These are phyloP conservation scores for Garrulus glandarius DNA, from an alignment of 2,797 vertebrate genomes.

Conservation along the genomic window DNA sequence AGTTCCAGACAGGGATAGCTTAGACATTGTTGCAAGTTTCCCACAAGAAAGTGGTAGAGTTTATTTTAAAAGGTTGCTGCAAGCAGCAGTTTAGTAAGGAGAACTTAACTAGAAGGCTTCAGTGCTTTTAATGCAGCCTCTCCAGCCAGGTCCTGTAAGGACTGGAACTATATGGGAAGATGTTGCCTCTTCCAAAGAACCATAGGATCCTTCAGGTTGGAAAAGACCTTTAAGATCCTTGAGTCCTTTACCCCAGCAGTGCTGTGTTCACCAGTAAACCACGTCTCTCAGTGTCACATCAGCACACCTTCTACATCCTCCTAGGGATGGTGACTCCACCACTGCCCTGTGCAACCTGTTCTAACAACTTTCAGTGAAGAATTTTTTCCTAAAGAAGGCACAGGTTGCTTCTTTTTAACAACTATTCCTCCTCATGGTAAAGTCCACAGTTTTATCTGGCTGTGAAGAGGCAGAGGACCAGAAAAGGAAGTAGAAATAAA, in stretches of 20 bases:
- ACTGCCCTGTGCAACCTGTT: not conserved
- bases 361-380: not conserved
- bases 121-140: not conserved
- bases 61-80: not conserved
- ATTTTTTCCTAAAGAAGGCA: not conserved
- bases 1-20: not conserved
- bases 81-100: not conserved
- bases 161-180: not conserved
- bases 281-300: not conserved
- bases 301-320: too few species aligned
- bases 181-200: not conserved
- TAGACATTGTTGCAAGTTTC: not conserved
- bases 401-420: not conserved
- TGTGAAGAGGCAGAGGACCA: not conserved
- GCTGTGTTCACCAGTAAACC: not conserved
- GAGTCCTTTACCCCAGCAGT: not conserved
- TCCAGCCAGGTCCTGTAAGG: fast-evolving
- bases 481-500: not conserved
- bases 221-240: not conserved
- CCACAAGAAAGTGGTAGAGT: not conserved
- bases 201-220: not conserved
- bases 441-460: not conserved
- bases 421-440: not conserved
- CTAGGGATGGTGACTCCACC: not conserved
- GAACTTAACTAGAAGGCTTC: not conserved